A percentile compares a stretch with the other conserved stretches of the same genome.
Evolutionary conservation across 2,888 invertebrate genomes (phyloP).

Genomic region (Oligia fasciuncula): DNA sequence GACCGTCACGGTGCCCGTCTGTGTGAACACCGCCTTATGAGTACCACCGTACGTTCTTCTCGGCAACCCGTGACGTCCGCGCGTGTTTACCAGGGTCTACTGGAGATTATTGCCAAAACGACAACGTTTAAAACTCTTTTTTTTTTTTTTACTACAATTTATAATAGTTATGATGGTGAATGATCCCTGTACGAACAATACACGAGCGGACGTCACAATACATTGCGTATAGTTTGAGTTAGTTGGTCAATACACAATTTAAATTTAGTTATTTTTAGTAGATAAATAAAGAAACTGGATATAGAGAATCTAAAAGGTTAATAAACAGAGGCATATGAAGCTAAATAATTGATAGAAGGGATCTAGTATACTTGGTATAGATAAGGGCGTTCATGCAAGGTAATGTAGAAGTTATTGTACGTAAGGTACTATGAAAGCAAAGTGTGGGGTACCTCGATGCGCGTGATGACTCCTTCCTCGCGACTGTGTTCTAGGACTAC

Average conservation of each 20-base stretch:
- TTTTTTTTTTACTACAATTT: constrained; percentile 35
- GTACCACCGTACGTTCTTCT: constrained; percentile 88
- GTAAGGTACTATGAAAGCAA: constrained; percentile 82
- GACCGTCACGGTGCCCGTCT: constrained; percentile 90
- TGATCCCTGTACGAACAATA: constrained; percentile 74
- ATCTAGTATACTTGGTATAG: constrained; percentile 49
- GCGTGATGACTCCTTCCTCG: constrained; percentile 90
- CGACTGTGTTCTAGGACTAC: constrained; percentile 91
- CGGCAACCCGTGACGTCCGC: constrained; percentile 85
- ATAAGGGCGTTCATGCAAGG: constrained; percentile 60
- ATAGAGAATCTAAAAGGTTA: constrained; percentile 45
- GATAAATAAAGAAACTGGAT: constrained; percentile 29
- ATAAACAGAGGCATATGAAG: constrained; percentile 59
- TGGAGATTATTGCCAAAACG: constrained; percentile 56
- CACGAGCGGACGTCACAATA: constrained; percentile 88
- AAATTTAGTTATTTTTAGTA: constrained; percentile 57
- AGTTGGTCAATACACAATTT: constrained; percentile 63
- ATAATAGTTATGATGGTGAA: constrained; percentile 56
- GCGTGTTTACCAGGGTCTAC: constrained; percentile 72
- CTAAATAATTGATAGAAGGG: constrained; percentile 56
- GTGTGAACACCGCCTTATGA: constrained; percentile 79
- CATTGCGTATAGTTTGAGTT: constrained; percentile 77
- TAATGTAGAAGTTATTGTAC: constrained; percentile 47
- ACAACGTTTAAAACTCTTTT: constrained; percentile 28
- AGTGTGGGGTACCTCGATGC: constrained; percentile 89